Percentiles rank a stretch among this genome's conserved stretches.
Evolutionary conservation across 1,140 invertebrate species (phyloP).

Genomic region (Drosophila nannoptera): DNA sequence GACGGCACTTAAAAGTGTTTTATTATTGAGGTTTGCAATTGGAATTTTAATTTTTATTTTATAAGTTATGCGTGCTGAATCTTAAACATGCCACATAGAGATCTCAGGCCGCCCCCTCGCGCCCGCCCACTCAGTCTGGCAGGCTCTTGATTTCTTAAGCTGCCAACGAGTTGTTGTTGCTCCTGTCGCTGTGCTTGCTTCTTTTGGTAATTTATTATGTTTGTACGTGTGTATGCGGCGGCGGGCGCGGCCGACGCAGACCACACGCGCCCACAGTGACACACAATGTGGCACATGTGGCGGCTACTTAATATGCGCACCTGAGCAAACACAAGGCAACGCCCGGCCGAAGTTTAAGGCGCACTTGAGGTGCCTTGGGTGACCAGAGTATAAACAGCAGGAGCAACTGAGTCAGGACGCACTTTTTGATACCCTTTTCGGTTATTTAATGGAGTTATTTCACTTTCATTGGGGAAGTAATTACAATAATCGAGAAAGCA

Average conservation of each 20-base stretch:
- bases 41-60: conserved; percentile 77
- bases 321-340: conserved; percentile 49
- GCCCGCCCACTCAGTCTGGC: conserved; percentile 3
- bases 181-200: conserved; percentile 14
- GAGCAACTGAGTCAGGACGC: neutral
- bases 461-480: too few species aligned
- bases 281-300: conserved; percentile 29
- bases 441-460: too few species aligned
- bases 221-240: conserved; percentile 45
- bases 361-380: conserved; percentile 37
- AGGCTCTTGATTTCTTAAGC: conserved; percentile 45
- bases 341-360: conserved; percentile 51
- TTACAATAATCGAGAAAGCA: too few species aligned
- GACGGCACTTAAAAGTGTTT: conserved; percentile 65
- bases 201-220: conserved; percentile 65
- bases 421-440: neutral
- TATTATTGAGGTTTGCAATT: conserved; percentile 67
- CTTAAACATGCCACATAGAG: conserved; percentile 51
- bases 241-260: conserved; percentile 46
- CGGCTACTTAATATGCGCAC: conserved; percentile 74
- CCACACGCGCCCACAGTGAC: conserved; percentile 26
- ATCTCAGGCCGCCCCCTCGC: conserved; percentile 20
- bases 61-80: conserved; percentile 69
- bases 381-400: conserved; percentile 31
- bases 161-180: conserved; percentile 26